These are phyloP conservation scores for Malurus elegans DNA, from an alignment of 2,113 vertebrate species.

Conservation along the genomic window DNA sequence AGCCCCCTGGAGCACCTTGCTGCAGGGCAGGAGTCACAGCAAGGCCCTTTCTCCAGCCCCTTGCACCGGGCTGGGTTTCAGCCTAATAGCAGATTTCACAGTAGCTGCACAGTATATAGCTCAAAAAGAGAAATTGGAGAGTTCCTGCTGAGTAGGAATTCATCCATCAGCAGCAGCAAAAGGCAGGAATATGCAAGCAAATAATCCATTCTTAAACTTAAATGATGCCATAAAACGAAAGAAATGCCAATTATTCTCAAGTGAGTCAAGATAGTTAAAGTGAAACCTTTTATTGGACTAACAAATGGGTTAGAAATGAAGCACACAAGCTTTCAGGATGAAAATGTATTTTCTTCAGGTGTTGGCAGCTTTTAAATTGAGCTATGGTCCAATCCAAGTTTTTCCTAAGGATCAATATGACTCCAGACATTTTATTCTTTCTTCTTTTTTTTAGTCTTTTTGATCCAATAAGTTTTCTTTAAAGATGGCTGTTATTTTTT, in stretches of 20 bases:
- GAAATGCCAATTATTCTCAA: slow-evolving; percentile 67
- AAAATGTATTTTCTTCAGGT: slow-evolving; percentile 60
- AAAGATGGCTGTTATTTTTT: slow-evolving; percentile 7
- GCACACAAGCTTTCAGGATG: slow-evolving; percentile 33
- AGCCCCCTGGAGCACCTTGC: not conserved
- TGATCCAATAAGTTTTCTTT: slow-evolving; percentile 40
- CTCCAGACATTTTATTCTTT: slow-evolving; percentile 35
- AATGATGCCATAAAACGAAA: slow-evolving; percentile 62
- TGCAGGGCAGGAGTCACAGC: not conserved
- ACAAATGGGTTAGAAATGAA: slow-evolving; percentile 57
- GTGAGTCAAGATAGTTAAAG: slow-evolving; percentile 59
- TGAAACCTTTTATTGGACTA: slow-evolving; percentile 63
- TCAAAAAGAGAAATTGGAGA: slow-evolving; percentile 50
- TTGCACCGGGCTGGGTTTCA: not conserved
- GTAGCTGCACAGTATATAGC: slow-evolving; percentile 4
- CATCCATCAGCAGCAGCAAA: slow-evolving; percentile 44
- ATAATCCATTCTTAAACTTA: slow-evolving; percentile 62
- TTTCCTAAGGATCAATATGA: slow-evolving; percentile 51
- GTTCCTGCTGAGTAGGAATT: slow-evolving; percentile 35
- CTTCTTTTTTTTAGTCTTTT: slow-evolving; percentile 13
- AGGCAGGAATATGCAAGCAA: slow-evolving; percentile 57
- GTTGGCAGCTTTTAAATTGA: slow-evolving; percentile 65
- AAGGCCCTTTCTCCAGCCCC: not conserved
- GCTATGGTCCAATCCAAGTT: slow-evolving; percentile 43
- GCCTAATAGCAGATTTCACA: not conserved